Conservation (phyloP, 2,888 invertebrate genomes). For the Xanthorhoe designata region DNA sequence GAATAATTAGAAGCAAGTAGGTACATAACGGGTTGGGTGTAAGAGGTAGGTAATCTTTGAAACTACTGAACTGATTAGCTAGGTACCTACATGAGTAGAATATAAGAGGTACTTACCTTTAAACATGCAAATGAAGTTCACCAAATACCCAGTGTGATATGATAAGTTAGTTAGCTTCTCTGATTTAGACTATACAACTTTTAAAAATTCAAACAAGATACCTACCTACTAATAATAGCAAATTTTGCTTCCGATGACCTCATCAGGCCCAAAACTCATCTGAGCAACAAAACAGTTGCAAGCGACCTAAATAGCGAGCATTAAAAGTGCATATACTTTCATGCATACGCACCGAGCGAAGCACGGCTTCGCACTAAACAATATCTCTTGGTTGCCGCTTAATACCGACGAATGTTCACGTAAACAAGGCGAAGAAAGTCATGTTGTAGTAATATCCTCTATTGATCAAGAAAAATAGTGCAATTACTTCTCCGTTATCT, state of each 20-base stretch:
- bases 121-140: no score
- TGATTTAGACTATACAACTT: background rate
- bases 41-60: no score
- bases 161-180: no score
- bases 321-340: constrained; percentile 76
- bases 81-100: no score
- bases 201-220: background rate
- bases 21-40: no score
- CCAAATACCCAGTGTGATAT: no score
- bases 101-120: no score
- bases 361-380: background rate
- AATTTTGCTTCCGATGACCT: constrained; percentile 17
- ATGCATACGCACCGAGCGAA: constrained; percentile 52
- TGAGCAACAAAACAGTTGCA: constrained; percentile 65
- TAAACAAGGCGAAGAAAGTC: background rate
- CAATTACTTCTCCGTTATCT: constrained; percentile 57
- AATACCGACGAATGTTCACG: background rate
- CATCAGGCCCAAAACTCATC: constrained; percentile 23
- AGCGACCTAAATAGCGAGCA: constrained; percentile 76
- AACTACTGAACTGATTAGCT: no score
- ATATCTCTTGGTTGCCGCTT: background rate
- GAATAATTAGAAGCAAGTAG: no score
- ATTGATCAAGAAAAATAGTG: background rate
- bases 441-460: background rate
- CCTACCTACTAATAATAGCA: background rate